Conservation (phyloP, 2,888 invertebrate species). For the Lithodes maja region DNA sequence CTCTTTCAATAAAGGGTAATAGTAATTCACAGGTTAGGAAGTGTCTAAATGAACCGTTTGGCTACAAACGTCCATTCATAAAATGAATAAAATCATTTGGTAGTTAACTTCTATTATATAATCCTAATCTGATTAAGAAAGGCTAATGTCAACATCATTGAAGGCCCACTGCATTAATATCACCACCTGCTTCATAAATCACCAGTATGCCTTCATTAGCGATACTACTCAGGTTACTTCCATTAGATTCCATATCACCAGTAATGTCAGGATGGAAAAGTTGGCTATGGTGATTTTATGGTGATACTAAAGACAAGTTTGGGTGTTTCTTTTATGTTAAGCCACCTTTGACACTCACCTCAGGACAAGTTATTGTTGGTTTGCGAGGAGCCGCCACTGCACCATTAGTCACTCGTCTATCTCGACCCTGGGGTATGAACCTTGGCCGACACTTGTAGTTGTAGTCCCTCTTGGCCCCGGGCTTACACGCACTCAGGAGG, state of each 20-base stretch:
- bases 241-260: neutral
- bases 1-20: neutral
- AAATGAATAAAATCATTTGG: too few species aligned
- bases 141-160: too few species aligned
- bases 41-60: too few species aligned
- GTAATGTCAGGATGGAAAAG: neutral
- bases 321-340: too few species aligned
- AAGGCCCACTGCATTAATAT: too few species aligned
- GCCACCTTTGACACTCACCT: constrained; percentile 38
- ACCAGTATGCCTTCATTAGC: too few species aligned
- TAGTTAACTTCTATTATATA: too few species aligned
- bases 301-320: too few species aligned
- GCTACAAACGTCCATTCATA: too few species aligned
- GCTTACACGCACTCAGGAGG: constrained; percentile 65
- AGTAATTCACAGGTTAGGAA: neutral
- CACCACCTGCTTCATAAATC: too few species aligned
- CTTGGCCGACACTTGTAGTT: constrained; percentile 70
- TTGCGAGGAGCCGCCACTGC: constrained; percentile 43
- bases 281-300: too few species aligned
- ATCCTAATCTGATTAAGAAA: too few species aligned
- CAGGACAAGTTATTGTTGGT: constrained; percentile 66
- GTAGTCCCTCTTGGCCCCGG: constrained; percentile 69
- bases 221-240: neutral
- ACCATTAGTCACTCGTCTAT: constrained; percentile 5
- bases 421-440: constrained; percentile 64